Conservation (phyloP, 2,113 vertebrate species). For the Morone chrysops region DNA sequence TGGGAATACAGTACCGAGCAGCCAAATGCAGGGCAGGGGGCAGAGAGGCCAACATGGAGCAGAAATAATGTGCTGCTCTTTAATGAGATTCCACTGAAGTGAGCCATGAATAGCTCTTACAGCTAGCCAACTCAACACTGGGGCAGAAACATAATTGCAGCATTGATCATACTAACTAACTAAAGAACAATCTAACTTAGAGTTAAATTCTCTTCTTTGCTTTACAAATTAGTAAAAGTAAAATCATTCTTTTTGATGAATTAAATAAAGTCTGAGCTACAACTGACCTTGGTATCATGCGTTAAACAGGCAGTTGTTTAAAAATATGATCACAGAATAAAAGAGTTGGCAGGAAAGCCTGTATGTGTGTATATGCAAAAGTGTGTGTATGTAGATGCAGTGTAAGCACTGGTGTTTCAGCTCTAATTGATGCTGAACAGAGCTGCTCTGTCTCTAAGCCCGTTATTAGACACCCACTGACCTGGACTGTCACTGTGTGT, state of each 20-base stretch:
- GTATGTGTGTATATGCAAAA: neutral
- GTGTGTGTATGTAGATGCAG: neutral
- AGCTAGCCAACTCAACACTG: slow-evolving; percentile 25
- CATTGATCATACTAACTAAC: neutral
- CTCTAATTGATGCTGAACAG: slow-evolving; percentile 71
- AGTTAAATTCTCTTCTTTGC: neutral
- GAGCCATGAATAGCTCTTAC: slow-evolving; percentile 41
- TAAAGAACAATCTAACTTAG: neutral
- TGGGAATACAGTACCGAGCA: slow-evolving; percentile 8
- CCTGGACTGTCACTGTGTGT: neutral
- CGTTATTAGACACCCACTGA: slow-evolving; percentile 45
- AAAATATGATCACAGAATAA: slow-evolving; percentile 5
- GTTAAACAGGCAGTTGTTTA: neutral
- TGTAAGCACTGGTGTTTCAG: slow-evolving; percentile 3
- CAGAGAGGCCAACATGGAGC: slow-evolving; percentile 22
- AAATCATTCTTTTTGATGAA: neutral
- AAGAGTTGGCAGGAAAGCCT: neutral
- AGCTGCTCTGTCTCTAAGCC: slow-evolving; percentile 57
- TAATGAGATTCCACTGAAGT: slow-evolving; percentile 67
- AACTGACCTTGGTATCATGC: neutral
- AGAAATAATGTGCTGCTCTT: slow-evolving; percentile 50
- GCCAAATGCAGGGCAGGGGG: slow-evolving; percentile 31
- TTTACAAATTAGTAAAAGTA: neutral
- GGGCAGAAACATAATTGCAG: neutral
- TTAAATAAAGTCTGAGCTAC: neutral